These are phyloP conservation scores for Yasuhikotakia modesta DNA, from an alignment of 2,797 vertebrate species.

Conservation along the genomic window DNA sequence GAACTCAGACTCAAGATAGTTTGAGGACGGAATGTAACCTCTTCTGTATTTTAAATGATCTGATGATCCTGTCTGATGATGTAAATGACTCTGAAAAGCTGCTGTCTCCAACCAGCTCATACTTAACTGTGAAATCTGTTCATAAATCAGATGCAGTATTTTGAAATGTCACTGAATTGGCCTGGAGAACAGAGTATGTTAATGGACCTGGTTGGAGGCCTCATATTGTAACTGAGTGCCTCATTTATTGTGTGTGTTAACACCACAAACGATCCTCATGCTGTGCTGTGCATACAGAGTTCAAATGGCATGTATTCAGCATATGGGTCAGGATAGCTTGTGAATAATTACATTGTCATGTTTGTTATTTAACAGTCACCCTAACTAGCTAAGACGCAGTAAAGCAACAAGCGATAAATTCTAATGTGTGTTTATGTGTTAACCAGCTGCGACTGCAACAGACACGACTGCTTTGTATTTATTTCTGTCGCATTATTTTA, in stretches of 20 bases:
- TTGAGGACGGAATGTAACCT: conserved; percentile 38
- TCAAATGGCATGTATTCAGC: background rate
- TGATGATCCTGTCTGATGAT: conserved; percentile 7
- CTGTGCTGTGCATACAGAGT: conserved; percentile 11
- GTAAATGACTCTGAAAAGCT: conserved; percentile 29
- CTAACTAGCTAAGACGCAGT: background rate
- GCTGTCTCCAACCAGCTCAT: background rate
- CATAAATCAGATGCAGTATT: conserved; percentile 6
- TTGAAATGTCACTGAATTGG: conserved; percentile 37
- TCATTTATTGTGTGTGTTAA: conserved; percentile 32
- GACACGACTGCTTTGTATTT: background rate
- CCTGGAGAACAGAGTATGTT: conserved; percentile 7
- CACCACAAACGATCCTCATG: background rate
- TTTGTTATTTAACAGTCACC: conserved; percentile 20
- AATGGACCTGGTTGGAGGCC: conserved; percentile 30
- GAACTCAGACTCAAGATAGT: conserved; percentile 11
- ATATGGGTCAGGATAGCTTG: conserved; percentile 16
- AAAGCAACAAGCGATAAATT: background rate
- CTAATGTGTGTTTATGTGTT: conserved; percentile 1
- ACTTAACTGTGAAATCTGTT: background rate
- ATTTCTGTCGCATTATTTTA: background rate
- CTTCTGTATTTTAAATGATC: background rate
- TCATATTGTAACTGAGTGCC: conserved; percentile 22
- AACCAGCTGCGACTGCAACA: background rate
- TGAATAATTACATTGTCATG: conserved; percentile 17